Evolutionary conservation across 2,888 invertebrate species (phyloP).

Genomic region (Gonocerus acuteangulatus): DNA sequence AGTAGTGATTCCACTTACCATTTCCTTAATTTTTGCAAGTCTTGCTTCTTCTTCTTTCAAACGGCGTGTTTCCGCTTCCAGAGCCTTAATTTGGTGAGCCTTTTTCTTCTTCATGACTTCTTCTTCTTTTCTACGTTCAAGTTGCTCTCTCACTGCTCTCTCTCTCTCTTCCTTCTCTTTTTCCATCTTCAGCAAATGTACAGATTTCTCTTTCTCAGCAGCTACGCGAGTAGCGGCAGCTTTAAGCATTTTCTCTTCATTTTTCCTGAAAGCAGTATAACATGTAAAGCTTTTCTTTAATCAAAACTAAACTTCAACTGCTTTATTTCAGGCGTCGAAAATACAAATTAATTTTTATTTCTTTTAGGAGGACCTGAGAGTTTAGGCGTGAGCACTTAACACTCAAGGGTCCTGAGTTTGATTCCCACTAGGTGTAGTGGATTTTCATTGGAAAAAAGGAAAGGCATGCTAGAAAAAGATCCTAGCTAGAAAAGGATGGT

Average conservation of each 20-base stretch:
- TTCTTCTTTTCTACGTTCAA: slow-evolving; percentile 8
- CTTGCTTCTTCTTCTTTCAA: slow-evolving; percentile 20
- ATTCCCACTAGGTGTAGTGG: no score
- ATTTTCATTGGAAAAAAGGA: no score
- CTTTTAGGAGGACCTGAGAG: no score
- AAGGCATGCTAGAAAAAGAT: no score
- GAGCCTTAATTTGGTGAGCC: slow-evolving; percentile 2
- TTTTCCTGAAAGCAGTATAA: neutral
- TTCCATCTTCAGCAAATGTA: neutral
- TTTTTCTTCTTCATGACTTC: slow-evolving; percentile 11
- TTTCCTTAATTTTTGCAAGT: slow-evolving; percentile 10
- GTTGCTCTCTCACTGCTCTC: neutral
- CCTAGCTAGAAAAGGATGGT: no score
- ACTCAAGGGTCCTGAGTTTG: no score
- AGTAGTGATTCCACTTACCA: no score
- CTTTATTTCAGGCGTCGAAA: neutral
- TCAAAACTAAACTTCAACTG: neutral
- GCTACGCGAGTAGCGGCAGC: slow-evolving; percentile 11
- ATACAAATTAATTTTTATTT: neutral
- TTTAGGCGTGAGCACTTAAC: no score
- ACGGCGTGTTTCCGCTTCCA: slow-evolving; percentile 4
- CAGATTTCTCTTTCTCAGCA: slow-evolving; percentile 17
- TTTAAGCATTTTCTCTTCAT: slow-evolving; percentile 17
- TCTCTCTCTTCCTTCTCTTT: slow-evolving; percentile 17
- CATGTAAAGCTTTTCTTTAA: no score